Conservation (phyloP, 1,140 invertebrate species). For the Drosophila oshimai region DNA sequence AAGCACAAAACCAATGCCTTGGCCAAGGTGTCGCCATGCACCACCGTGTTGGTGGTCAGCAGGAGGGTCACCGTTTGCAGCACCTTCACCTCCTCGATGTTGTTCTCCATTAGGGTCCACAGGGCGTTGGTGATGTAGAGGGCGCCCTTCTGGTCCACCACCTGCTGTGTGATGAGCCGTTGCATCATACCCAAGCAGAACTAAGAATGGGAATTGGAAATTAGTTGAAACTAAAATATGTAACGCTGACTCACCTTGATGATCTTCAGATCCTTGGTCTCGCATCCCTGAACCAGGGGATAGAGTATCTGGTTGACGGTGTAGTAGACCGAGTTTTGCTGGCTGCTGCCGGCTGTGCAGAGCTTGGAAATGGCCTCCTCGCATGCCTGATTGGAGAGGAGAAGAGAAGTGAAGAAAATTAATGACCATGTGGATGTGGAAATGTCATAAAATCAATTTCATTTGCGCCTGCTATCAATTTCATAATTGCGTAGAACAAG, state of each 20-base stretch:
- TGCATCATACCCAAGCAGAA: slow-evolving; percentile 96
- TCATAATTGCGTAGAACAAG: slow-evolving; percentile 69
- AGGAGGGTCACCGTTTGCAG: slow-evolving; percentile 97
- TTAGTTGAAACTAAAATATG: neutral
- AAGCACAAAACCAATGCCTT: slow-evolving; percentile 98
- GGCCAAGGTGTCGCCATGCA: slow-evolving; percentile 95
- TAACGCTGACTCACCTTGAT: slow-evolving; percentile 88
- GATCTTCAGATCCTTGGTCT: slow-evolving; percentile 98
- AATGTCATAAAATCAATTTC: slow-evolving; percentile 67
- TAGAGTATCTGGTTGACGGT: slow-evolving; percentile 97
- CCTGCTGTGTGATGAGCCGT: slow-evolving; percentile 91
- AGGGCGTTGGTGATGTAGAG: slow-evolving; percentile 95
- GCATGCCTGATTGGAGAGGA: slow-evolving; percentile 88
- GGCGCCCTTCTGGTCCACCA: slow-evolving; percentile 94
- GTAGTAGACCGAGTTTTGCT: slow-evolving; percentile 91
- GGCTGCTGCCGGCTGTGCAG: slow-evolving; percentile 89
- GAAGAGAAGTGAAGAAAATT: slow-evolving; percentile 5
- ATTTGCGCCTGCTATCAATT: slow-evolving; percentile 63
- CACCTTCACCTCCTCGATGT: slow-evolving; percentile 97
- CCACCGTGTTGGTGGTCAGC: slow-evolving; percentile 95
- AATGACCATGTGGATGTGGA: slow-evolving; percentile 20
- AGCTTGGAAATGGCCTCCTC: slow-evolving; percentile 97
- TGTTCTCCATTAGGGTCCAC: slow-evolving; percentile 95
- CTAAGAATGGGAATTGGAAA: slow-evolving; percentile 82
- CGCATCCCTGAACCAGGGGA: slow-evolving; percentile 98